A percentile compares a stretch with the other conserved stretches of the same genome.
These are phyloP conservation scores for Poeciliopsis presidionis DNA, from an alignment of 2,797 vertebrate species.

Conservation along the genomic window DNA sequence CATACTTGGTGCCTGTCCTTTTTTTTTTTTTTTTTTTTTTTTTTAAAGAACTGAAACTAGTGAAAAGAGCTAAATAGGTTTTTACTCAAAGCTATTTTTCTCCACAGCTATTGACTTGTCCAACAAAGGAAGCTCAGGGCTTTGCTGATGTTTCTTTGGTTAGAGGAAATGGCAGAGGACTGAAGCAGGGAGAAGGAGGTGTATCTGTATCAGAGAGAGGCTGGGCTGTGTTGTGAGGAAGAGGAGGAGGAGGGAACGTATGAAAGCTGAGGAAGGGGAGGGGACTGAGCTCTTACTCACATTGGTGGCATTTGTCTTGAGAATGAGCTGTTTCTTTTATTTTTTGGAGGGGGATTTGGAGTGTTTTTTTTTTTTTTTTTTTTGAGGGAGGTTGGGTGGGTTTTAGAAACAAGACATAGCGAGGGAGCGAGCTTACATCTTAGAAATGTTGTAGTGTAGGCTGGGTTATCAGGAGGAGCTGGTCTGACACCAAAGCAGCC, in stretches of 20 bases:
- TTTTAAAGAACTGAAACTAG: neutral
- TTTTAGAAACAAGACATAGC: conserved; percentile 39
- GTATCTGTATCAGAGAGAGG: conserved; percentile 57
- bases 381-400: conserved; percentile 45
- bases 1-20: neutral
- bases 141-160: conserved; percentile 56
- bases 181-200: conserved; percentile 57
- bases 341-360: conserved; percentile 29
- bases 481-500: conserved; percentile 41
- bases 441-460: conserved; percentile 32
- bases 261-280: conserved; percentile 56
- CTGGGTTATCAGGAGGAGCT: conserved; percentile 41
- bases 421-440: conserved; percentile 17
- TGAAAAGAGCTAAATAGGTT: conserved; percentile 20
- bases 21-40: neutral
- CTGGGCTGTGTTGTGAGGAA: conserved; percentile 34
- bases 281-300: conserved; percentile 67
- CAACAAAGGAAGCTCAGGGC: conserved; percentile 60
- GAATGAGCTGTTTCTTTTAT: conserved; percentile 48
- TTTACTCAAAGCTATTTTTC: conserved; percentile 31
- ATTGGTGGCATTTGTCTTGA: conserved; percentile 61
- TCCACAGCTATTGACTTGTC: conserved; percentile 22
- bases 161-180: conserved; percentile 65
- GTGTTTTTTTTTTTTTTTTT: conserved; percentile 43
- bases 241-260: conserved; percentile 35